Evolutionary conservation across 2,888 invertebrate genomes (phyloP).

Genomic region (Drosophila mimica): DNA sequence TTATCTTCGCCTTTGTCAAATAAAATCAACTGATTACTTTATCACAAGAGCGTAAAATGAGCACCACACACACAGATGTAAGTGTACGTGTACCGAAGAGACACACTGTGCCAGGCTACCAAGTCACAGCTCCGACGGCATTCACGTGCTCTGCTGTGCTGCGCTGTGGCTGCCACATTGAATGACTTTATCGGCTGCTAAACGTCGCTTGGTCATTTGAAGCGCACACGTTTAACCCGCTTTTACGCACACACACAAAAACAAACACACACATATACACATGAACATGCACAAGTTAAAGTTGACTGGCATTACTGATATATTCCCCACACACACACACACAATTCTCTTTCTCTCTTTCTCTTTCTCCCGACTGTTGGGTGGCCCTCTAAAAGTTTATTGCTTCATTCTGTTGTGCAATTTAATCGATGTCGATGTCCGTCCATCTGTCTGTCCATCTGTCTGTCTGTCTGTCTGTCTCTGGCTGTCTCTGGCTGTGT

Average conservation of each 20-base stretch:
- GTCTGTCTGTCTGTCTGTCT: neutral
- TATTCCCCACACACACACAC: slow-evolving; percentile 41
- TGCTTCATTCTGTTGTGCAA: slow-evolving; percentile 78
- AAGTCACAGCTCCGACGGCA: slow-evolving; percentile 47
- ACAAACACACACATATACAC: slow-evolving; percentile 6
- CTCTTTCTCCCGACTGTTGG: slow-evolving; percentile 35
- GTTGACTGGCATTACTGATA: slow-evolving; percentile 60
- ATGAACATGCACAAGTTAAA: slow-evolving; percentile 11
- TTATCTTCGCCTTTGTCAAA: slow-evolving; percentile 71
- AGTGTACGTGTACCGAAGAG: slow-evolving; percentile 5
- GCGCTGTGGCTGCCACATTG: slow-evolving; percentile 62
- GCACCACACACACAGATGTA: slow-evolving; percentile 35
- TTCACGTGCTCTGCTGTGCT: slow-evolving; percentile 64
- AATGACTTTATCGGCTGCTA: slow-evolving; percentile 81
- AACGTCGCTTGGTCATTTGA: slow-evolving; percentile 79
- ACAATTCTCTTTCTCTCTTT: slow-evolving; percentile 1
- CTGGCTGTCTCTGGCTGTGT: slow-evolving; percentile 9
- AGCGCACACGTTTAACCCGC: slow-evolving; percentile 79
- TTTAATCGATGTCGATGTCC: slow-evolving; percentile 74
- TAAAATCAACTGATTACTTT: slow-evolving; percentile 81
- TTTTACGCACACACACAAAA: slow-evolving; percentile 64
- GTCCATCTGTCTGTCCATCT: slow-evolving; percentile 31
- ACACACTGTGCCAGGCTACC: slow-evolving; percentile 1
- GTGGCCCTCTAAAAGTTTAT: slow-evolving; percentile 77
- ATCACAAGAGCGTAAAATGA: slow-evolving; percentile 77